Evolutionary conservation across 2,888 invertebrate genomes (phyloP), one percentile per base, ranked within the genome.

Genomic region (Meliscaeva auricollis): DNA sequence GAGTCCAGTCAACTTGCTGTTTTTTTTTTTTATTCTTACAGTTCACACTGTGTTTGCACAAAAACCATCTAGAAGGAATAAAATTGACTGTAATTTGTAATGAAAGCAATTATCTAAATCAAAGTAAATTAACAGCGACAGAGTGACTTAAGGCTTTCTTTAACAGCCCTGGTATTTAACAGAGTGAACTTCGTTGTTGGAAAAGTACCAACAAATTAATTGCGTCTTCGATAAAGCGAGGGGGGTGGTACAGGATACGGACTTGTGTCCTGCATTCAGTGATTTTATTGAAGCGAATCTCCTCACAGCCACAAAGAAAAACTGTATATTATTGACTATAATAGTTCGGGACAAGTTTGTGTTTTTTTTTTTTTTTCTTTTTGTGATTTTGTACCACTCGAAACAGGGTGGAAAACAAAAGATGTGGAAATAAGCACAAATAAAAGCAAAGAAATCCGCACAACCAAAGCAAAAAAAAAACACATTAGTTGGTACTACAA

Each of bases 341-440:
- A 80, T 84, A 70, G 70, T 64, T 70, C 26, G 17, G 80, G 72
- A 68, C 75, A 60, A 44, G 70, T 80, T 66, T 66, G 74, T 77
- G 58, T 64, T 44, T 46, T 32, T 58, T 80, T 82, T 66, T 64
- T 26, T 30, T 35, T 35, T 72, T 82, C 52, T 62, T 30, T 13
- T 66, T 68, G 60, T 38, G 35, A n/a, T 11, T 38, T 5, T 11
- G 66, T 32, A 52, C 69, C 56, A 64, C 79, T 80, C 68, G 30
- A 69, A 73, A 64, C 20, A 44, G 74, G 32, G 20, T 50, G 26
- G 22, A 38, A 79, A 32, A 84, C 79, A 84, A 84, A 79, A 75
- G 69, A 70, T 54, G 46, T 26, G 26, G 30, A 75, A 80, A 70
- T 70, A 75, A 84, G 69, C 52, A 74, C n/a, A 62, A 69, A 79